These are phyloP conservation scores for Aphodius granarius DNA, from an alignment of 2,888 invertebrate species.

Conservation along the genomic window DNA sequence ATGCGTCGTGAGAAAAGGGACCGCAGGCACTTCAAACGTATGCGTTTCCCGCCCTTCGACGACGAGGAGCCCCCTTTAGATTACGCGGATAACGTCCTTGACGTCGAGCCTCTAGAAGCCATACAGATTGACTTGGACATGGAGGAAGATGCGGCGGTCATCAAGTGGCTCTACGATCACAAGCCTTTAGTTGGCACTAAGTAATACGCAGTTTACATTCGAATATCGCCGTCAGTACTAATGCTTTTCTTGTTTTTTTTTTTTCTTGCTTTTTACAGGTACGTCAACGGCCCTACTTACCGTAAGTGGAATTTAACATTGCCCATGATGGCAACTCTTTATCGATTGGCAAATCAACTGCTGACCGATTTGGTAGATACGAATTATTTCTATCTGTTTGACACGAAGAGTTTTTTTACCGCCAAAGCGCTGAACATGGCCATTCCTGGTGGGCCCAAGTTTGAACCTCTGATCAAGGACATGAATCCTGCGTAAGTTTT, in stretches of 20 bases:
- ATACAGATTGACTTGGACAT: conserved; percentile 97
- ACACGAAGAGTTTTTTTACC: conserved; percentile 99
- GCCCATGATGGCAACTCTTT: conserved; percentile 97
- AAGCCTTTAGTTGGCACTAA: conserved; percentile 92
- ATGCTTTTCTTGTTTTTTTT: conserved; percentile 13
- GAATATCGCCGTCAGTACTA: conserved; percentile 5
- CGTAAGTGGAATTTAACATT: conserved; percentile 94
- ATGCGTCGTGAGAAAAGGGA: conserved; percentile 99
- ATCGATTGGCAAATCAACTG: conserved; percentile 95
- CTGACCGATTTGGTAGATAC: conserved; percentile 97
- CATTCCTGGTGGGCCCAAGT: conserved; percentile 99
- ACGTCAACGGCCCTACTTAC: conserved; percentile 96
- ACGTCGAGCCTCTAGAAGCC: conserved; percentile 98
- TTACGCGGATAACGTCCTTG: conserved; percentile 98
- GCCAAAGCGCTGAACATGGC: conserved; percentile 99
- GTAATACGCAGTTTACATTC: conserved; percentile 53
- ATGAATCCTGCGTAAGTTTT: conserved; percentile 82
- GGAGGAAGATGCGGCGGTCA: conserved; percentile 89
- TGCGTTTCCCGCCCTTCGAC: conserved; percentile 99
- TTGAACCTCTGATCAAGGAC: conserved; percentile 98
- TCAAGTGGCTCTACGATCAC: conserved; percentile 99
- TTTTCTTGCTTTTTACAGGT: conserved; percentile 59
- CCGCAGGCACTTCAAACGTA: conserved; percentile 97
- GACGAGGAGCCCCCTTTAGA: conserved; percentile 99
- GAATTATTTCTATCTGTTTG: conserved; percentile 99